Evolutionary conservation across 2,888 invertebrate genomes (phyloP).

Genomic region (Antheraea assamensis): DNA sequence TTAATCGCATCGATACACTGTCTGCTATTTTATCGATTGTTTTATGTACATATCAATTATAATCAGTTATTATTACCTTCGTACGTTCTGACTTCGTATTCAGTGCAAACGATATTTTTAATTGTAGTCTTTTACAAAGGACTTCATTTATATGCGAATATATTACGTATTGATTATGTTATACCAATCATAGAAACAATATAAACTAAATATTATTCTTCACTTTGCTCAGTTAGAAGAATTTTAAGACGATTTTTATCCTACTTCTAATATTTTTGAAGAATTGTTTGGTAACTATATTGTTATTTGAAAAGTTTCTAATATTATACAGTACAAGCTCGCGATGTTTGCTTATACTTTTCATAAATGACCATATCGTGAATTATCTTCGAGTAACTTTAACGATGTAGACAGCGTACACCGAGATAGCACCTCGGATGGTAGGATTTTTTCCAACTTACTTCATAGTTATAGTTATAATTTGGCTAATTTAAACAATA

Average conservation of each 20-base stretch:
- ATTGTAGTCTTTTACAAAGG: background rate
- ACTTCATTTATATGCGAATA: background rate
- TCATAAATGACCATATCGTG: too few relatives aligned
- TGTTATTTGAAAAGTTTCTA: background rate
- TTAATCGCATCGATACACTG: constrained; percentile 10
- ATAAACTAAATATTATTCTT: too few relatives aligned
- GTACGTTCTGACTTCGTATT: background rate
- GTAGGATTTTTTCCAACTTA: too few relatives aligned
- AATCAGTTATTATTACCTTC: background rate
- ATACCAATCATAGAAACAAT: too few relatives aligned
- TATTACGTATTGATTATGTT: background rate
- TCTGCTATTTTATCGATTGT: background rate
- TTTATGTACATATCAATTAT: constrained; percentile 5
- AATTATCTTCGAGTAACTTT: too few relatives aligned
- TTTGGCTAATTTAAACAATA: too few relatives aligned
- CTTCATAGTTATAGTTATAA: too few relatives aligned
- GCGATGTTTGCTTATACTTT: too few relatives aligned
- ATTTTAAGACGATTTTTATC: background rate
- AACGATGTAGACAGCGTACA: too few relatives aligned
- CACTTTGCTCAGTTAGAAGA: too few relatives aligned
- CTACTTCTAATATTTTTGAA: background rate
- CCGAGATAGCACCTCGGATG: too few relatives aligned
- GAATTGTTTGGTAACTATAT: background rate
- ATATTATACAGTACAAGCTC: background rate
- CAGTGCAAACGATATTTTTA: background rate